Evolutionary conservation across 2,888 invertebrate species (phyloP).

Genomic region (Cheilosia soror): DNA sequence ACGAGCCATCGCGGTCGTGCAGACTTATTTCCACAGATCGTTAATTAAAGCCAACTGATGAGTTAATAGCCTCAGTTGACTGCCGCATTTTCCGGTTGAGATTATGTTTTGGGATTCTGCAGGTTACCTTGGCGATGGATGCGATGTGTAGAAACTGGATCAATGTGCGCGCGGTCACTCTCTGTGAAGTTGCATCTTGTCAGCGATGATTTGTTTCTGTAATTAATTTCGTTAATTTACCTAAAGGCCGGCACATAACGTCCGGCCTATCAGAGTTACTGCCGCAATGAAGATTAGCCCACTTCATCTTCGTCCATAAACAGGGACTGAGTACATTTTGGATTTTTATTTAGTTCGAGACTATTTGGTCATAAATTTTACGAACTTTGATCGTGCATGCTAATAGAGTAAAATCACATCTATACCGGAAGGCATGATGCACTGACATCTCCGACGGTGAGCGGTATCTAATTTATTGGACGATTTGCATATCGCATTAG

Average conservation of each 20-base stretch:
- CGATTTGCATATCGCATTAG: conserved; percentile 74
- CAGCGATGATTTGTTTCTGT: conserved; percentile 72
- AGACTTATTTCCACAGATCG: conserved; percentile 70
- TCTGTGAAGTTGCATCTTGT: conserved; percentile 72
- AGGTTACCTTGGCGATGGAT: conserved; percentile 12
- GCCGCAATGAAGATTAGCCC: conserved; percentile 61
- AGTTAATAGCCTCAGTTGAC: conserved; percentile 68
- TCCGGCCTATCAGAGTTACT: conserved; percentile 65
- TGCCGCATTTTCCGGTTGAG: conserved; percentile 73
- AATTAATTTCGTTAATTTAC: conserved; percentile 74
- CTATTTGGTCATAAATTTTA: conserved; percentile 43
- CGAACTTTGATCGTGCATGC: conserved; percentile 26
- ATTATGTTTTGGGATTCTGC: conserved; percentile 66
- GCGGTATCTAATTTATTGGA: conserved; percentile 64
- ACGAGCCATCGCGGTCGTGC: conserved; percentile 62
- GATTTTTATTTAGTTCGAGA: conserved; percentile 19
- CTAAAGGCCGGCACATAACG: conserved; percentile 70
- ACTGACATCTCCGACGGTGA: conserved; percentile 44
- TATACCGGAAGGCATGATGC: conserved; percentile 67
- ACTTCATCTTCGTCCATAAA: conserved; percentile 48
- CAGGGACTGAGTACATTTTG: background rate
- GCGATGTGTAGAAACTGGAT: conserved; percentile 41
- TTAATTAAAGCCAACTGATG: conserved; percentile 73
- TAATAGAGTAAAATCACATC: conserved; percentile 36
- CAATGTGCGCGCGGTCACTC: conserved; percentile 41